Evolutionary conservation across 2,113 vertebrate genomes (phyloP).

Genomic region (Chroicocephalus ridibundus): DNA sequence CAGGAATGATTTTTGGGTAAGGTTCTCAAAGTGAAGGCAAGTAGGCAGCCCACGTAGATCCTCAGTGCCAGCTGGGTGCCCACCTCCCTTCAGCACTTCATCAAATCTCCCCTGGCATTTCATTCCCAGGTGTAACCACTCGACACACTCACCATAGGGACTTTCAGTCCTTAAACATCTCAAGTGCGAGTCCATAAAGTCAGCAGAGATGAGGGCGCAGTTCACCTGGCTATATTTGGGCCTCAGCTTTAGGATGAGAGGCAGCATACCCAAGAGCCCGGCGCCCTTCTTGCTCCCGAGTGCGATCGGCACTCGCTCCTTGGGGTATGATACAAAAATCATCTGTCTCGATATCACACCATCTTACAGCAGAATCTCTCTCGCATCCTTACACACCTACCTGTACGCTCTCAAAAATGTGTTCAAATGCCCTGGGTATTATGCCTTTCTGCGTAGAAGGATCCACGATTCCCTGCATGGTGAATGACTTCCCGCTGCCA

Average conservation of each 20-base stretch:
- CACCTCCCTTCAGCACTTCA: not conserved
- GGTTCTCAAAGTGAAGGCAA: not conserved
- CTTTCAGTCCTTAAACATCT: not conserved
- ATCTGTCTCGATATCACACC: not conserved
- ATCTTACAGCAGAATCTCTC: not conserved
- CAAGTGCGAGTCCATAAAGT: accelerated
- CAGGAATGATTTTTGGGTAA: not conserved
- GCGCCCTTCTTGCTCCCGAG: not conserved
- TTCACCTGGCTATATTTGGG: accelerated
- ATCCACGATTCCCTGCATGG: constrained; percentile 84
- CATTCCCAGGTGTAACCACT: not conserved
- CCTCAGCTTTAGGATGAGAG: not conserved
- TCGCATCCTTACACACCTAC: constrained; percentile 68
- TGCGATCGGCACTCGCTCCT: accelerated
- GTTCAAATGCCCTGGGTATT: constrained; percentile 88
- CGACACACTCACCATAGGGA: not conserved
- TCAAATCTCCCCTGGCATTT: not conserved
- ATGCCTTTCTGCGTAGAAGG: constrained; percentile 80
- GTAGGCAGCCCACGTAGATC: not conserved
- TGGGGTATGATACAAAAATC: not conserved
- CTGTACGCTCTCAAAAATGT: constrained; percentile 89
- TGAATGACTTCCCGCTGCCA: constrained; percentile 92
- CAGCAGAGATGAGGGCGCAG: not conserved
- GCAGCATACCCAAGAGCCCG: not conserved
- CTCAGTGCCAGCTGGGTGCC: not conserved